Base-by-base conservation (phyloP, 2,113 vertebrate species). In the Butorides virescens region DNA sequence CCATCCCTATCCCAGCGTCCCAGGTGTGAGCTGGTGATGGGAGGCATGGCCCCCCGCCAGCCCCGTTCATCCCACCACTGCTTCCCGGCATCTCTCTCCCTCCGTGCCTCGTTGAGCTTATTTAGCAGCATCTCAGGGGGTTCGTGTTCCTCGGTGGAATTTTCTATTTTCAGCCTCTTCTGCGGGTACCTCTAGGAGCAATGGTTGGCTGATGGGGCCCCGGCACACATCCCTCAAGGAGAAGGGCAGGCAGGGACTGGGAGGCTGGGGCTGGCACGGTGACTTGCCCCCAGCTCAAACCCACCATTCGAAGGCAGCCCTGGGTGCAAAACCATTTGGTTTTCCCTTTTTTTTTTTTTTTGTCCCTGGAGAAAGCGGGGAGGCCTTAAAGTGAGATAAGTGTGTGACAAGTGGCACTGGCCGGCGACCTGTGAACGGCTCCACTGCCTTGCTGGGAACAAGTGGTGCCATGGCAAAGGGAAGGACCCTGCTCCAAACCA, bases 301-400 rank as follows among this genome's bases (percentile, higher is more conserved):
- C 39, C 21, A 2, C 27, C 44, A 5, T 12, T 44, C 10, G 2
- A 34, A 58, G 15, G 12, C 5, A 3, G 4, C 8, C 17, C 19
- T 1, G 12, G 39, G 47, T 61, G 37, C 7, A 16, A 76, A 76
- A 20, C 34, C 0, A 0, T 2, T 2, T 2, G 0, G 12, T 11
- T 89, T 70, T 20, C 7, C 27, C 25, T 36, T 3, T 6, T 26
- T 46, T 44, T 47, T 47, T 49, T 29, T n/a, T 44, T 77, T 67
- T 52, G 5, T 0, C 34, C 58, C 25, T 17, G 61, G 46, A 37
- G 19, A 34, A 73, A 59, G 7, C 15, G 0, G 1, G 1, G 15
- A 19, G 14, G 13, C 14, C 25, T n/a, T 61, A 20, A 74, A 75
- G 7, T 5, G 1, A 59, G 39, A 50, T 14, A 30, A 65, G 11